Evolutionary conservation across 1,140 invertebrate genomes (phyloP).

Genomic region (Anadara kagoshimensis): DNA sequence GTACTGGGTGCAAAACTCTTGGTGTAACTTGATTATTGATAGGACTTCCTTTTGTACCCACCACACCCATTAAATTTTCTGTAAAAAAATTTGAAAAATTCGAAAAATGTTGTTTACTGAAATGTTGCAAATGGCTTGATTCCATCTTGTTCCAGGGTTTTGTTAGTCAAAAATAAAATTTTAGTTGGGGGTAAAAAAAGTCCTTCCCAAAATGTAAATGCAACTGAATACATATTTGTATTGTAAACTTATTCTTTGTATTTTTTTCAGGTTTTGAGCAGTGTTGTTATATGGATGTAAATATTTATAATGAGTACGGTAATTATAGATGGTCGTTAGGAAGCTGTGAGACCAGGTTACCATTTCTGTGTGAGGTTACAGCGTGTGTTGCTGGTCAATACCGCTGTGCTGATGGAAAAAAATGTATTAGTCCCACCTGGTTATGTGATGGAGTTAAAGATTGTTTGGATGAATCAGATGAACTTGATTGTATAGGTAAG

Average conservation of each 20-base stretch:
- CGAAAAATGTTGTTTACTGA: no score
- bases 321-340: conserved; percentile 16
- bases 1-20: no score
- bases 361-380: conserved; percentile 18
- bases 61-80: no score
- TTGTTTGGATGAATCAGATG: conserved; percentile 64
- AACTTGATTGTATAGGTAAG: conserved; percentile 54
- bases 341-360: conserved; percentile 19
- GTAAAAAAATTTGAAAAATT: no score
- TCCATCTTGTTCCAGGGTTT: no score
- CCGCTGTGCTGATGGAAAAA: conserved; percentile 71
- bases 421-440: conserved; percentile 52
- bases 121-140: no score
- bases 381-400: conserved; percentile 56
- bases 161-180: no score
- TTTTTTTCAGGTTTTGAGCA: conserved; percentile 14
- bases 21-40: no score
- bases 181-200: no score
- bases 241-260: neutral
- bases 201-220: no score
- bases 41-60: no score
- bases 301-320: conserved; percentile 2
- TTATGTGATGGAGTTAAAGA: conserved; percentile 54
- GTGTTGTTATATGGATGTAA: neutral
- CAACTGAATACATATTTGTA: no score